phyloP scores from a whole-genome alignment of 2,113 vertebrate genomes.

The Telmatochromis bifrenatus region DNA sequence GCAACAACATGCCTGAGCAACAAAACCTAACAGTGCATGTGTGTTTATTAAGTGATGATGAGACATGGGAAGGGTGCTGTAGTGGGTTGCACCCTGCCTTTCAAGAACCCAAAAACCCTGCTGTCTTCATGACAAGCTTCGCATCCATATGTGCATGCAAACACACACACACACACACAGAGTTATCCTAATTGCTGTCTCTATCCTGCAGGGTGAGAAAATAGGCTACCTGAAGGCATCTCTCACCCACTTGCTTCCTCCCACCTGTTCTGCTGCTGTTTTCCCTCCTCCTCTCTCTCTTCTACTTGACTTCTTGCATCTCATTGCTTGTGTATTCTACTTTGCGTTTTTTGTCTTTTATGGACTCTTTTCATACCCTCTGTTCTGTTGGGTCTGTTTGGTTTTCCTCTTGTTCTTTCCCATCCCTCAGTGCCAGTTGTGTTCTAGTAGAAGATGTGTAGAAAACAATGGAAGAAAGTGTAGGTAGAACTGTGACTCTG shows the following conservation, averaged over 20 bases:
- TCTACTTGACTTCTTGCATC: neutral
- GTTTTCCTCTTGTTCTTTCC: neutral
- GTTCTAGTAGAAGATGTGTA: neutral
- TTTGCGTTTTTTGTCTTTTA: neutral
- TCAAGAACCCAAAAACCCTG: neutral
- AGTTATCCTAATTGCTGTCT: conserved; percentile 49
- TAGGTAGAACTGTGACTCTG: neutral
- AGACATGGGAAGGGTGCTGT: conserved; percentile 1
- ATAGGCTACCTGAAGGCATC: conserved; percentile 47
- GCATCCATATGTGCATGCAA: neutral
- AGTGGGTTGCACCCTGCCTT: neutral
- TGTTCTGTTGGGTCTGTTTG: neutral
- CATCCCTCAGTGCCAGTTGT: neutral
- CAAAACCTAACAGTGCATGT: neutral
- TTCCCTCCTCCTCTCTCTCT: neutral
- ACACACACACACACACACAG: conserved; percentile 19
- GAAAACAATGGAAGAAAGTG: neutral
- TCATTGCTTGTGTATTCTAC: neutral
- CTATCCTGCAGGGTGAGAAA: conserved; percentile 48
- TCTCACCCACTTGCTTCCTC: conserved; percentile 17
- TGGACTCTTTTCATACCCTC: neutral
- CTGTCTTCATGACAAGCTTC: neutral
- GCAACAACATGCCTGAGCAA: neutral
- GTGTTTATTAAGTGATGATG: conserved; percentile 28
- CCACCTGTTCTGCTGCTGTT: neutral